Evolutionary conservation across 2,113 vertebrate genomes (phyloP), one percentile per base, ranked within the genome.

Genomic region (Cebidichthys violaceus): DNA sequence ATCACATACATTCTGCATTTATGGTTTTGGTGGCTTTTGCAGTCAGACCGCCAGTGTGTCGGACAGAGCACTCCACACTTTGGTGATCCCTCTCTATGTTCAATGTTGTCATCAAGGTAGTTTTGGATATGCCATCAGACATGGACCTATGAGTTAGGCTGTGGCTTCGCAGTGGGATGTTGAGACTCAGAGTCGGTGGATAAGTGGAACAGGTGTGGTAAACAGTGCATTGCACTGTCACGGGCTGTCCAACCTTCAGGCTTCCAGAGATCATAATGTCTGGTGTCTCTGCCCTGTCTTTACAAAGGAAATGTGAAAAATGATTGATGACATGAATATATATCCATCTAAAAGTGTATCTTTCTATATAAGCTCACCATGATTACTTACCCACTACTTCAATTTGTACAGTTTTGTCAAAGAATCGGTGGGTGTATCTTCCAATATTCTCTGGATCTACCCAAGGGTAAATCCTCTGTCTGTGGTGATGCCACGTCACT

Each of bases 401-500:
- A 70, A 94, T 86, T 3, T 15, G 79, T 39, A 92, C 86, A 15
- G 82, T 87, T 73, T 47, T 91, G 10, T 94, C 86, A 82, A 27
- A 94, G 75, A 93, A 93, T 8, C 0, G 1, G 4, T 86, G 83
- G 6, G 86, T 94, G 1, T 22, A 0, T 10, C 0, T n/a, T 1
- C 88, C 82, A 77, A 93, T 41, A 75, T 93, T 68, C 13, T 92
- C 92, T 37, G 91, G 93, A 74, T 93, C 93, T 7, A 94, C 84
- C 92, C 93, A 93, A 10, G 90, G 29, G 55, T 94, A 94, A 50
- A 94, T 22, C 71, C 9, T 91, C 66, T 92, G 69, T 66, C 59
- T 29, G 66, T 91, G 33, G 24, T 93, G 68, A 22, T 0, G 4
- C 43, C 0, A 15, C 0, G 0, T 45, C 64, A 94, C 61, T 8